phyloP scores from a whole-genome alignment of 2,888 invertebrate species.

The Pachydiplax longipennis region DNA sequence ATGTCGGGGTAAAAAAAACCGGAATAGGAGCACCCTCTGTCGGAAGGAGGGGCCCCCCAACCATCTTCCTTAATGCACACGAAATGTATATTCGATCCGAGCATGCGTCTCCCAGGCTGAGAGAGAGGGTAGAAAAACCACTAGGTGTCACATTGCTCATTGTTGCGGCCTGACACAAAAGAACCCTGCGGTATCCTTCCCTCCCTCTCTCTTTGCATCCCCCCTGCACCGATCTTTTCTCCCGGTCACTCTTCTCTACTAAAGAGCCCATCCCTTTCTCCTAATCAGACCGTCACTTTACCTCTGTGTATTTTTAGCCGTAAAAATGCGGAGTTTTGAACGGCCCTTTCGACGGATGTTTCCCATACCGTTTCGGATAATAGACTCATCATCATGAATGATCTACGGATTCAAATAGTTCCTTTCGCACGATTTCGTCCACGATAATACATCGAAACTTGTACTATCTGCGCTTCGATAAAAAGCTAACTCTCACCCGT shows the following conservation, averaged over 20 bases:
- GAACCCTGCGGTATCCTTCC: background rate
- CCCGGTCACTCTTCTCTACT: background rate
- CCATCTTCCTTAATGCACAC: background rate
- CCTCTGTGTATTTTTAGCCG: background rate
- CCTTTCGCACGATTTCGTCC: no score
- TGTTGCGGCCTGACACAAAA: conserved; percentile 24
- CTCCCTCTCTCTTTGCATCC: background rate
- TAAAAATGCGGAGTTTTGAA: no score
- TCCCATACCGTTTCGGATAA: no score
- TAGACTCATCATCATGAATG: no score
- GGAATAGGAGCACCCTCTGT: background rate
- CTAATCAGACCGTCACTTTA: background rate
- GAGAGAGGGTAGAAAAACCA: background rate
- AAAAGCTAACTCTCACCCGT: no score
- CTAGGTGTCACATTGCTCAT: conserved; percentile 35
- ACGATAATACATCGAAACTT: no score
- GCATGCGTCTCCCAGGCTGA: background rate
- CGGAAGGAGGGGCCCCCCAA: background rate
- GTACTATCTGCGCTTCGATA: no score
- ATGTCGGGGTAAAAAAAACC: background rate
- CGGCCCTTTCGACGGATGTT: no score
- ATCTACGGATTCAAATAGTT: no score
- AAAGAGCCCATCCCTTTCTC: background rate
- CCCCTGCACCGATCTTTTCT: no score
- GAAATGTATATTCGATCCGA: conserved; percentile 3